Conservation (phyloP, 2,797 vertebrate genomes). For the Hypotaenidia philippensis region DNA sequence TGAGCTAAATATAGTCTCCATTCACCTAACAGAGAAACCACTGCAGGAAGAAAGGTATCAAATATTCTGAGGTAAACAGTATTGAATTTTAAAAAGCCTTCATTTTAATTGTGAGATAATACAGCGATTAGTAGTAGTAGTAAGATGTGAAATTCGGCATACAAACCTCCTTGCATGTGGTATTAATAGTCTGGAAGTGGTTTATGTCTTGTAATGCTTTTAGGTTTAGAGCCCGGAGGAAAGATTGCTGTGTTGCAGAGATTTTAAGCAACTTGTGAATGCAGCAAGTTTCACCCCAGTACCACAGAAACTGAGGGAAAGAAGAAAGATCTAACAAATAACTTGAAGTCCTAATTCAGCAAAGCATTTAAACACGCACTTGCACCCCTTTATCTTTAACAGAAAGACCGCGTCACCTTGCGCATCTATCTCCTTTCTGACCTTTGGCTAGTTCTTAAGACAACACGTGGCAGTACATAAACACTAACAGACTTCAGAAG, state of each 20-base stretch:
- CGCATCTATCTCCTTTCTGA: not conserved
- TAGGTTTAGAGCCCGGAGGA: not conserved
- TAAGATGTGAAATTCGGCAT: not conserved
- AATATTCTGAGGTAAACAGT: not conserved
- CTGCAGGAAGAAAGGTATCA: not conserved
- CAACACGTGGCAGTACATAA: not conserved
- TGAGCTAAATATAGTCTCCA: not conserved
- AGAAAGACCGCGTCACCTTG: not conserved
- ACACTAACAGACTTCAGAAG: not conserved
- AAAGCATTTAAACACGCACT: not conserved
- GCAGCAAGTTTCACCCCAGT: not conserved
- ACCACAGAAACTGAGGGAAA: rapidly evolving
- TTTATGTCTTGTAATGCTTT: not conserved
- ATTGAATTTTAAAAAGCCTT: not conserved
- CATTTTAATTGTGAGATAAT: not conserved
- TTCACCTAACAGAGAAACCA: not conserved
- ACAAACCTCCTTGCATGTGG: not conserved
- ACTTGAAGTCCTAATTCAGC: not conserved
- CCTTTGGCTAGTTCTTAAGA: not conserved
- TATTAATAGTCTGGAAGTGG: not conserved
- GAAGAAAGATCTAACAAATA: not conserved
- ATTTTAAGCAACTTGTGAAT: not conserved
- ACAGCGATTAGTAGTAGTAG: not conserved
- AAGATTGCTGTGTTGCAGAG: not conserved
- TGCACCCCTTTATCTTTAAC: not conserved